phyloP scores from a whole-genome alignment of 2,113 vertebrate species.

The Copsychus sechellarum region DNA sequence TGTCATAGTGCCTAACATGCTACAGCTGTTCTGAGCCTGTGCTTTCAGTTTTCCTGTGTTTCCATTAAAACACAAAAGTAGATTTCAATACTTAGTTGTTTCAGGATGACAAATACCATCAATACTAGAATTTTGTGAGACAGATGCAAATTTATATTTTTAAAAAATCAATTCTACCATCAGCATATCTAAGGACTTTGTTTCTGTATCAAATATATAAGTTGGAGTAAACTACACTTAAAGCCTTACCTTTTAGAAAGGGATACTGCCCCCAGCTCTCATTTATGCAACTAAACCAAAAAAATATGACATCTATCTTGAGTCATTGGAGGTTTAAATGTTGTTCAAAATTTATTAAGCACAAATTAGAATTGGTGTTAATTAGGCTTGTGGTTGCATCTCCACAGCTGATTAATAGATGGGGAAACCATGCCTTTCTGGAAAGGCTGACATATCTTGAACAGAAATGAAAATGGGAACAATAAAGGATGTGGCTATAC shows the following conservation, averaged over 20 bases:
- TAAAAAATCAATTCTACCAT: rapidly evolving
- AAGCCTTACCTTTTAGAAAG: background rate
- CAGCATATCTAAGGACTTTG: background rate
- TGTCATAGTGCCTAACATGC: background rate
- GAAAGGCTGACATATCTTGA: background rate
- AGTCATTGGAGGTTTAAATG: background rate
- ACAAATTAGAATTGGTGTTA: background rate
- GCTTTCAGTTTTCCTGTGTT: background rate
- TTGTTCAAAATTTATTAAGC: background rate
- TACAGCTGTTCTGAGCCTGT: background rate
- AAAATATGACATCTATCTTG: background rate
- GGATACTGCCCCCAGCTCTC: background rate
- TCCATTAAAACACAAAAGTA: background rate
- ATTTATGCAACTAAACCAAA: background rate
- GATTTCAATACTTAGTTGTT: background rate
- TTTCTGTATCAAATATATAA: background rate
- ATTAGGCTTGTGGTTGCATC: background rate
- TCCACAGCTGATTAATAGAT: conserved; percentile 11
- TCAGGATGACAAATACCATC: background rate
- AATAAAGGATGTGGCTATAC: background rate
- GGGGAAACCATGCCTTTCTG: background rate
- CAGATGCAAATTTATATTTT: background rate
- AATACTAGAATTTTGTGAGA: background rate
- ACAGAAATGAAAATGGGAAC: background rate
- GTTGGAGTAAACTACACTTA: background rate